Base-by-base conservation (phyloP, 2,113 vertebrate genomes). In the Neoarius graeffei region DNA sequence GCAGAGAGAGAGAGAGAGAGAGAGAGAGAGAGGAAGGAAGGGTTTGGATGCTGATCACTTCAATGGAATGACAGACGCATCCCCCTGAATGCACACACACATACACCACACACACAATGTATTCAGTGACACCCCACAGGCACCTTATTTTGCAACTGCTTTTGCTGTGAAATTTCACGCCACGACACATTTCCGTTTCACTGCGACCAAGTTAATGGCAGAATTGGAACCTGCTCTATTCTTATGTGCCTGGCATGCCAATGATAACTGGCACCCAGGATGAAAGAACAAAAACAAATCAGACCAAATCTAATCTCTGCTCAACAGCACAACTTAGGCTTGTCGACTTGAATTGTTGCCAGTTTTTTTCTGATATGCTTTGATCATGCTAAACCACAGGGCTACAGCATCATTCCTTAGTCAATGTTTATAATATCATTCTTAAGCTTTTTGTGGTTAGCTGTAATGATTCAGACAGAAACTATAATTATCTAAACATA, bases 111-210 rank as follows among this genome's bases (percentile, higher is more conserved):
- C 8, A 86, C 64, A 82, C 59, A 42, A 69, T 80, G 42, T 15
- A n/a, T 92, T 94, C 90, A 90, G 83, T 90, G 82, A 85, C 81
- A 86, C 77, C 74, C 77, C 85, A 81, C 87, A 67, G 87, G 67
- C 74, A 23, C 81, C 81, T 84, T 71, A 35, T 88, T 88, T 85
- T 84, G 69, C 50, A n/a, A 67, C 57, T 30, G 71, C 80, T 87
- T 81, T 80, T 66, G 62, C 69, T 42, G 25, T 76, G 85, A 82
- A 87, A 85, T 88, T 69, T 87, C 82, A 85, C 69, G 77, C 81
- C 88, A 88, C 30, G 20, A 85, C 77, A 59, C 67, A 79, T 30
- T 25, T 54, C 62, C 57, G 66, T 73, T 81, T 84, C 30, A 62
- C 60, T 35, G 69, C 67, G 8, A 85, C 50, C 81, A 83, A 87